A percentile compares a stretch with the other conserved stretches of the same genome.
Conservation (phyloP, 1,140 invertebrate genomes). For the Ganaspis sp. region DNA sequence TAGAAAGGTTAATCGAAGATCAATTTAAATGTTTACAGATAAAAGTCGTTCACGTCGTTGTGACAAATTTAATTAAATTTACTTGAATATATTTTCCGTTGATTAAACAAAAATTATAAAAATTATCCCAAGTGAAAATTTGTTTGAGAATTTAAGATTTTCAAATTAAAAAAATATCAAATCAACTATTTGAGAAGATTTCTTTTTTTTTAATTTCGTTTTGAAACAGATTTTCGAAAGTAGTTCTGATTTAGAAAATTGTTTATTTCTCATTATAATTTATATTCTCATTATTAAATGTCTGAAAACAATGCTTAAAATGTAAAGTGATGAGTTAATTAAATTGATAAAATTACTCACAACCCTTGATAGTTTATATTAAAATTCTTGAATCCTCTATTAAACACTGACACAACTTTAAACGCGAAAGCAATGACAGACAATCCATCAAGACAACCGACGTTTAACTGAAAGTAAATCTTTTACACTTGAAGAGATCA, state of each 20-base stretch:
- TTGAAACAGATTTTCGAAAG: too few relatives aligned
- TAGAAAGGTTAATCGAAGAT: constrained; percentile 18
- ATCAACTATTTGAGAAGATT: too few relatives aligned
- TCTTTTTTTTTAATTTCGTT: too few relatives aligned
- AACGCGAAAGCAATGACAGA: not conserved
- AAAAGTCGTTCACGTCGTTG: not conserved
- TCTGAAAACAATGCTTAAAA: too few relatives aligned
- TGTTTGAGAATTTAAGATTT: too few relatives aligned
- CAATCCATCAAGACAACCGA: not conserved
- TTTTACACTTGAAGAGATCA: constrained; percentile 7
- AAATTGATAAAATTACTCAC: too few relatives aligned
- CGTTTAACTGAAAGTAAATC: constrained; percentile 17
- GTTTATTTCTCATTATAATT: too few relatives aligned
- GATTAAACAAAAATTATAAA: not conserved
- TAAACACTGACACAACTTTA: not conserved
- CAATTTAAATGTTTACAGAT: constrained; percentile 6
- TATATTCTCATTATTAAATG: too few relatives aligned
- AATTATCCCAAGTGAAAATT: not conserved
- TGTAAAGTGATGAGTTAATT: too few relatives aligned
- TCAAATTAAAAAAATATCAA: too few relatives aligned
- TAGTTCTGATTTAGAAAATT: too few relatives aligned
- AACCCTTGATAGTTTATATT: not conserved
- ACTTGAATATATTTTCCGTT: not conserved
- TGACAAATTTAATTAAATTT: not conserved
- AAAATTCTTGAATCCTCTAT: not conserved